phyloP scores from a whole-genome alignment of 1,140 invertebrate species.

The Pogonus chalceus region DNA sequence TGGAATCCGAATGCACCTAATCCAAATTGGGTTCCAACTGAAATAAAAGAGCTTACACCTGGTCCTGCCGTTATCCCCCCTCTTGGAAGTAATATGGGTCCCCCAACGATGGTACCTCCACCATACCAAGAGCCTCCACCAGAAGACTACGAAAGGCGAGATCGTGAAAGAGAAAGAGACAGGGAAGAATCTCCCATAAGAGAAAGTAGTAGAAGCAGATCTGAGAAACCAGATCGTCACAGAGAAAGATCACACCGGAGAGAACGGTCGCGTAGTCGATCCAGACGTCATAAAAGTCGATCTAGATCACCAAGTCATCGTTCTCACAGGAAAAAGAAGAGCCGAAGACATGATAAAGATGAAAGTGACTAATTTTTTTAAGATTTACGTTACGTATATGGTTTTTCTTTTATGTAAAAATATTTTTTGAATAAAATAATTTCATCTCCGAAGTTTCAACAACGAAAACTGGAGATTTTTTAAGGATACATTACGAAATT shows the following conservation, averaged over 20 bases:
- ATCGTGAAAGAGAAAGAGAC: slow-evolving; percentile 18
- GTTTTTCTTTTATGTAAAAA: slow-evolving; percentile 16
- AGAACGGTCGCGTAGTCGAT: slow-evolving; percentile 43
- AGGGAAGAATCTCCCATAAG: slow-evolving; percentile 35
- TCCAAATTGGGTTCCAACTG: slow-evolving; percentile 44
- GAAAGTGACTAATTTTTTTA: slow-evolving; percentile 42
- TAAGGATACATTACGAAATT: no score
- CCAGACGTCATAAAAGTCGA: slow-evolving; percentile 49
- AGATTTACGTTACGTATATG: slow-evolving; percentile 19
- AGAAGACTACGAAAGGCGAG: slow-evolving; percentile 18
- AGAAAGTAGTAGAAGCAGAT: slow-evolving; percentile 36
- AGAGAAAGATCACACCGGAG: slow-evolving; percentile 42
- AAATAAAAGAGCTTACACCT: slow-evolving; percentile 52
- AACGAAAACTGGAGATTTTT: no score
- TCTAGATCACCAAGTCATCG: slow-evolving; percentile 48
- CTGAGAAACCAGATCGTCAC: slow-evolving; percentile 35
- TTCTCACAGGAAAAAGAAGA: slow-evolving; percentile 50
- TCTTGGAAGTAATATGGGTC: slow-evolving; percentile 32
- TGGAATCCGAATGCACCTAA: slow-evolving; percentile 41
- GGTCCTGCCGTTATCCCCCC: slow-evolving; percentile 32
- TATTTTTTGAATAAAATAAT: no score
- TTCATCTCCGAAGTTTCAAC: no score
- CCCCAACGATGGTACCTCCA: slow-evolving; percentile 32
- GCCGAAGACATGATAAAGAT: slow-evolving; percentile 47
- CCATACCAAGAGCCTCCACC: slow-evolving; percentile 15